Evolutionary conservation across 1,140 invertebrate species (phyloP).

Genomic region (Saccostrea cuccullata): DNA sequence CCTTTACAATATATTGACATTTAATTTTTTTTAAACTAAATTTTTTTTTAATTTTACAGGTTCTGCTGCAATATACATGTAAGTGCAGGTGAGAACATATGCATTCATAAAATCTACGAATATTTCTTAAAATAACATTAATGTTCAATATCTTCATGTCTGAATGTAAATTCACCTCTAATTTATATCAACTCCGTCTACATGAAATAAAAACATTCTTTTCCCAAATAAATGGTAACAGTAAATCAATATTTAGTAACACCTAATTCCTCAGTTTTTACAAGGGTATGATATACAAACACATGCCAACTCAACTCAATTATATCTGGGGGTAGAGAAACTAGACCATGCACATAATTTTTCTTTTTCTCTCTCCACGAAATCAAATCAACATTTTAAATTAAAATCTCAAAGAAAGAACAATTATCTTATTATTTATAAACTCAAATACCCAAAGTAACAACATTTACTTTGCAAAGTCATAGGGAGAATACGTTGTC

Average conservation of each 20-base stretch:
- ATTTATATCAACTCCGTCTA: background rate
- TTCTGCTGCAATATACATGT: background rate
- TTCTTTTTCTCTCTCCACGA: background rate
- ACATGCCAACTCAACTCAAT: background rate
- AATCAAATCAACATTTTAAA: constrained; percentile 38
- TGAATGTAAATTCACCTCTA: background rate
- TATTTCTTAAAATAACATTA: constrained; percentile 8
- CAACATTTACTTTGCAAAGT: constrained; percentile 29
- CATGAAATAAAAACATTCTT: constrained; percentile 7
- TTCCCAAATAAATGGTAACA: constrained; percentile 12
- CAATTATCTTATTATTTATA: constrained; percentile 31
- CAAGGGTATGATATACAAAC: constrained; percentile 10
- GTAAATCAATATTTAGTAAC: constrained; percentile 17
- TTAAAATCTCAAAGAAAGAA: constrained; percentile 1
- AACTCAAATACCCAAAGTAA: constrained; percentile 9
- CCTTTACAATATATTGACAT: background rate
- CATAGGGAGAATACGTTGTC: background rate
- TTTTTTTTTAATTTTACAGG: background rate
- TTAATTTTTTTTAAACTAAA: background rate
- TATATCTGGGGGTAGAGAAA: background rate
- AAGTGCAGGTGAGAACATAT: background rate
- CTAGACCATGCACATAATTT: background rate
- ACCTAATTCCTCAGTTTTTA: constrained; percentile 5
- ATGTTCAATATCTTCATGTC: constrained; percentile 12
- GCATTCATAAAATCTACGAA: background rate